Evolutionary conservation across 2,888 invertebrate species (phyloP).

Genomic region (Agrilus mali): DNA sequence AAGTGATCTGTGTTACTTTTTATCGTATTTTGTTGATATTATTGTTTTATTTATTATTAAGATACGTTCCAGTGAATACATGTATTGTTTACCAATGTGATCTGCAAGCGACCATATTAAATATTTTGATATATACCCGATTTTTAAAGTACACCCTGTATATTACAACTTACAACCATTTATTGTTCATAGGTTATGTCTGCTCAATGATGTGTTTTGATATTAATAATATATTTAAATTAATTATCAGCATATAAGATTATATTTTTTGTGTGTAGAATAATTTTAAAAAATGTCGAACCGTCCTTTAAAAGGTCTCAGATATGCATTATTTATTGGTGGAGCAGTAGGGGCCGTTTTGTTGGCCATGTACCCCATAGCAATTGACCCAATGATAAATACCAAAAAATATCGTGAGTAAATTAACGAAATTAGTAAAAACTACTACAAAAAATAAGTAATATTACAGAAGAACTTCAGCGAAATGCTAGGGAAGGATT

Average conservation of each 20-base stretch:
- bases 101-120: no score
- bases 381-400: conserved; percentile 48
- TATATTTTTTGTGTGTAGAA: no score
- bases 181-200: no score
- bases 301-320: conserved; percentile 38
- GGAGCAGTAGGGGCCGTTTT: conserved; percentile 41
- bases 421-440: background rate
- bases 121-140: no score
- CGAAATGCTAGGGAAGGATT: conserved; percentile 35
- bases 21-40: background rate
- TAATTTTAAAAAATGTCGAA: background rate
- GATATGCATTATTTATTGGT: conserved; percentile 42
- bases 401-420: conserved; percentile 45
- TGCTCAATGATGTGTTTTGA: no score
- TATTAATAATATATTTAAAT: no score
- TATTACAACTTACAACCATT: no score
- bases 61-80: no score
- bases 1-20: background rate
- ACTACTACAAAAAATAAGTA: background rate
- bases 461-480: conserved; percentile 35
- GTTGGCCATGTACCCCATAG: conserved; percentile 44
- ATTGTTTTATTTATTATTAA: no score
- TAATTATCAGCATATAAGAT: no score
- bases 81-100: no score
- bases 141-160: no score